These are phyloP conservation scores for Eulemur coronatus DNA, from an alignment of 2,797 vertebrate species.

Conservation along the genomic window DNA sequence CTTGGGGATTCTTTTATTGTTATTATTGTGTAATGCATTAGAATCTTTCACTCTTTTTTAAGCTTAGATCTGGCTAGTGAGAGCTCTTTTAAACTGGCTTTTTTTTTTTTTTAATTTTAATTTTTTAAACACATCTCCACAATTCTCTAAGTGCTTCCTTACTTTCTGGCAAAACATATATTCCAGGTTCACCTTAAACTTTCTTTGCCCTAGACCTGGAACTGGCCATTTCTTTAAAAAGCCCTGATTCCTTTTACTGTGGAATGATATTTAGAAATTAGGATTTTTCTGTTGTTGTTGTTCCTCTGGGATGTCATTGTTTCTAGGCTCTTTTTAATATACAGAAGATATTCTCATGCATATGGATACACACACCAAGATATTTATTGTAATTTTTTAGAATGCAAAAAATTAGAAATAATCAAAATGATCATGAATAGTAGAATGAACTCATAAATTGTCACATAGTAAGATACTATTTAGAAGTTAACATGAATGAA, in stretches of 20 bases:
- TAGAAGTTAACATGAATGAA: slow-evolving; percentile 15
- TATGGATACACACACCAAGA: not conserved
- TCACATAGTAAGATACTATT: not conserved
- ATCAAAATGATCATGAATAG: not conserved
- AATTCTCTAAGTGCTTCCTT: not conserved
- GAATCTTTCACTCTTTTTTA: not conserved
- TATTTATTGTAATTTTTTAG: not conserved
- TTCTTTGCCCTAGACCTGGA: not conserved
- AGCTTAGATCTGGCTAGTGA: not conserved
- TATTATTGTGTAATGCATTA: not conserved
- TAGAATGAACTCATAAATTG: not conserved
- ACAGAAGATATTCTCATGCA: not conserved
- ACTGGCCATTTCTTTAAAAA: not conserved
- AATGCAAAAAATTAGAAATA: not conserved
- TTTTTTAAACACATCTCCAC: not conserved
- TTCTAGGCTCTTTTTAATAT: not conserved
- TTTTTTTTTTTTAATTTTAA: not conserved
- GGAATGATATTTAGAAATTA: not conserved
- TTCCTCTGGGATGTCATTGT: not conserved
- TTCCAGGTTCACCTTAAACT: not conserved
- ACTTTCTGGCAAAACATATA: not conserved
- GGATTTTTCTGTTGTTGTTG: not conserved
- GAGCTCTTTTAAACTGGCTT: not conserved
- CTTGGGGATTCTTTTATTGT: not conserved
- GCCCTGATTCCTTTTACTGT: not conserved